Base-by-base conservation (phyloP, 2,888 invertebrate genomes). In the Carabus problematicus region DNA sequence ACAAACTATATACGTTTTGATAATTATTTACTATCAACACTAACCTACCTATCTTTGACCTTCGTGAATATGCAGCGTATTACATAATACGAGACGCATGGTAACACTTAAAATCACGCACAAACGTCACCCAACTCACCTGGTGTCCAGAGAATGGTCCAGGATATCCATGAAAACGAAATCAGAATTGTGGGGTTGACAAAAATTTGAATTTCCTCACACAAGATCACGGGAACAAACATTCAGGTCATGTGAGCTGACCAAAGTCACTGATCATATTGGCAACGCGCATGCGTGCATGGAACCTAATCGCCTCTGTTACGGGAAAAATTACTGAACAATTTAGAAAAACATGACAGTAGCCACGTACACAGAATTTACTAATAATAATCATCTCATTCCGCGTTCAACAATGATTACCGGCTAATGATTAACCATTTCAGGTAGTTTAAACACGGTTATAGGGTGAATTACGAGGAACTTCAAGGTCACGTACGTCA, bases 161-260 rank as follows among this genome's bases (percentile, higher is more conserved):
- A 87, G 82, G 76, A 87, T 82, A 80, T 87, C 88, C 84, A 86
- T 84, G 80, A 81, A 79, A 72, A 60, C 49, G 58, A 55, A 71
- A 82, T 81, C 83, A 84, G 74, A 71, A 70, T 66, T 73, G 71
- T 72, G 83, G 81, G 82, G 80, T 29, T 80, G 72, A 70, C 73
- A 83, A 84, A 84, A 85, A 85, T 85, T 87, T 87, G 86, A 86
- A 86, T 87, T 86, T 86, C 87, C 86, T 82, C 84, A 84, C 84
- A 86, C 84, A 85, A 87, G 88, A 86, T 89, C 89, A 89, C 88
- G 88, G 88, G 89, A 85, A 87, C 88, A 88, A 88, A 86, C 84
- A 85, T 83, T 84, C 83, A 83, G 88, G 88, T 89, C 89, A 89
- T 89, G 89, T 89, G 89, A 89, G 82, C 81, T 79, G 79, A 79